Evolutionary conservation across 2,797 vertebrate genomes (phyloP).

Genomic region (Masticophis lateralis): DNA sequence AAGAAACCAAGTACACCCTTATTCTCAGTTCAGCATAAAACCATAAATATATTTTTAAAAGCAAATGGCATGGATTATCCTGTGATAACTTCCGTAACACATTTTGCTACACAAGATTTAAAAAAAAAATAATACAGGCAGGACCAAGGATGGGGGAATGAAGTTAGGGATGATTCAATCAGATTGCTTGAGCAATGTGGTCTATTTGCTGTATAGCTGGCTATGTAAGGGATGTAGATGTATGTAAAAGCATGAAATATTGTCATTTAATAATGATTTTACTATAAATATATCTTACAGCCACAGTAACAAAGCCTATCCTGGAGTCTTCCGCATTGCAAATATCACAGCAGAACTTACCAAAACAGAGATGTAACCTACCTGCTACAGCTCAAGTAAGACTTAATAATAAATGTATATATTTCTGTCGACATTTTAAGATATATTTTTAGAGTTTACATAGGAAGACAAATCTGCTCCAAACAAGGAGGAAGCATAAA

Average conservation of each 20-base stretch:
- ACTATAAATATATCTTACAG: conserved; percentile 54
- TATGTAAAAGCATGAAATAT: not conserved
- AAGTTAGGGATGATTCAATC: not conserved
- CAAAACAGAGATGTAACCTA: conserved; percentile 63
- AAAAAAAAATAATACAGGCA: not conserved
- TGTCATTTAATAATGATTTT: conserved; percentile 5
- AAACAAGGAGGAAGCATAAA: conserved; percentile 18
- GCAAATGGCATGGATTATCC: not conserved
- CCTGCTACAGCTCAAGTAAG: conserved; percentile 67
- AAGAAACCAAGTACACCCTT: not conserved
- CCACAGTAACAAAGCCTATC: conserved; percentile 70
- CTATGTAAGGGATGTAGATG: not conserved
- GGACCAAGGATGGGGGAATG: not conserved
- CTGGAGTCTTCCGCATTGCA: conserved; percentile 65
- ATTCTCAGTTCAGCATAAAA: not conserved
- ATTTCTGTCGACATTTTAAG: not conserved
- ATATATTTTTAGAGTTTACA: not conserved
- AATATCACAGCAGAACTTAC: conserved; percentile 68
- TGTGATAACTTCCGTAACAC: not conserved
- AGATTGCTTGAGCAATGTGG: not conserved
- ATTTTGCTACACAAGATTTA: not conserved
- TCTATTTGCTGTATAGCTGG: not conserved
- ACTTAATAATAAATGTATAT: not conserved
- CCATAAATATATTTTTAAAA: not conserved
- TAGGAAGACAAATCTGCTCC: not conserved